Base-by-base conservation (phyloP, 1,140 invertebrate genomes). In the Fopius arisanus region DNA sequence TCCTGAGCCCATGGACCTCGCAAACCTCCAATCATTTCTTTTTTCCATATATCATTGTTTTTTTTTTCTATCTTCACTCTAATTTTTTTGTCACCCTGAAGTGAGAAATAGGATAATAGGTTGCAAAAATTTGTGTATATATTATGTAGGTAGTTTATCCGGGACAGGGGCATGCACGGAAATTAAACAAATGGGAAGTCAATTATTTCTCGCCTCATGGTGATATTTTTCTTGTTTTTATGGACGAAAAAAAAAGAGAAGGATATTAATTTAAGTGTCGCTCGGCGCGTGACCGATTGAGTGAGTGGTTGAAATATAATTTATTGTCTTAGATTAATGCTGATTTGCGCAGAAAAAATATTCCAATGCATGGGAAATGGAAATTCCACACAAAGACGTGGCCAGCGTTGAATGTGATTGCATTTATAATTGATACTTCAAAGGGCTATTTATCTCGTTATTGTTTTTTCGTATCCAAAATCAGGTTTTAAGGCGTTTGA, bases 261-360 rank as follows among this genome's bases (percentile, higher is more conserved):
- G 28, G 7, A 51, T 4, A 62, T 48, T 48, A 48, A 48, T 62
- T 62, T 14, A 62, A 28, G 26, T 9, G 5, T 21, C 16, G 12
- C 21, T 62, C 21, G 21, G 26, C 14, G 26, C 14, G 12, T 51
- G 48, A 54, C 9, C 23, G 43, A 48, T 5, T 48, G n/a, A 48
- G 43, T 2, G 43, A n/a, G 7, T 62, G 62, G 28, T 65, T 37
- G n/a, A 65, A 33, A 12, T n/a, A 65, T 65, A 65, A 65, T 65
- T 65, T 65, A 65, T 65, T 65, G 29, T 65, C n/a, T 65, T 65
- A 62, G 14, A 65, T 31, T 65, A 33, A 65, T 65, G 62, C 26
- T 65, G 28, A 33, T 31, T 33, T 65, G 26, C 23, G 54, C 21
- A 26, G 54, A 28, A 59, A 59, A 51, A 51, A 19, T 51, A n/a